Percentiles rank a stretch among this genome's conserved stretches.
These are phyloP conservation scores for Calyptommatus sinebrachiatus DNA, from an alignment of 2,113 vertebrate genomes.

Conservation along the genomic window DNA sequence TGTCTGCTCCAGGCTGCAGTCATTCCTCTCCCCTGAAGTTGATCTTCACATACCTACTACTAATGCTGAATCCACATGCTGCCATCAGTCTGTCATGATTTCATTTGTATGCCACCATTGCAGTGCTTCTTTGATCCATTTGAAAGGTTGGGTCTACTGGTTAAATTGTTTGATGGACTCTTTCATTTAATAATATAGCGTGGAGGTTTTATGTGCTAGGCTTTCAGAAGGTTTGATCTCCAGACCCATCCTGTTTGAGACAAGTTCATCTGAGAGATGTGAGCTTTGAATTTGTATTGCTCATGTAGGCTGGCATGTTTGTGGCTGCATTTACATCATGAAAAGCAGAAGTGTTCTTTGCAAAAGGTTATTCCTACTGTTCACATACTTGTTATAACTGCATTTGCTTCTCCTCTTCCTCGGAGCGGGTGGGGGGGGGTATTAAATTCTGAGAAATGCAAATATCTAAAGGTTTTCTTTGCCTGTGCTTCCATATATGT, in stretches of 20 bases:
- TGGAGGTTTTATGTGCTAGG: neutral
- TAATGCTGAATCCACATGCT: neutral
- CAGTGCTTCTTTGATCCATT: neutral
- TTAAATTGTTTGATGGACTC: neutral
- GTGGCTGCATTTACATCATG: neutral
- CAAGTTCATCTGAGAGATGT: neutral
- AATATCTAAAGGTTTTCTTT: constrained; percentile 15
- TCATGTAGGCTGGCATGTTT: neutral
- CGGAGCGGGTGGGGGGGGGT: too few species aligned
- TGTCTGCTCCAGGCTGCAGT: neutral
- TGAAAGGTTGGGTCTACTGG: neutral
- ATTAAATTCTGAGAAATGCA: neutral
- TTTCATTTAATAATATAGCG: neutral
- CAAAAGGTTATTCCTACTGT: neutral
- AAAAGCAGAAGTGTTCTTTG: neutral
- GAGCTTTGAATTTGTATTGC: neutral
- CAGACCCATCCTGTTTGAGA: neutral
- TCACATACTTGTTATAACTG: neutral
- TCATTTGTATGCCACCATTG: neutral
- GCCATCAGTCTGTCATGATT: neutral
- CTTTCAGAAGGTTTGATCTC: neutral
- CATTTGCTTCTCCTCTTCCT: neutral
- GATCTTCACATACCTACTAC: neutral
- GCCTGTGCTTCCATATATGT: constrained; percentile 14
- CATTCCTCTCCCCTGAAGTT: neutral